A percentile compares a stretch with the other conserved stretches of the same genome.
phyloP scores from a whole-genome alignment of 2,888 invertebrate genomes.

The Holacanthella duospinosa region DNA sequence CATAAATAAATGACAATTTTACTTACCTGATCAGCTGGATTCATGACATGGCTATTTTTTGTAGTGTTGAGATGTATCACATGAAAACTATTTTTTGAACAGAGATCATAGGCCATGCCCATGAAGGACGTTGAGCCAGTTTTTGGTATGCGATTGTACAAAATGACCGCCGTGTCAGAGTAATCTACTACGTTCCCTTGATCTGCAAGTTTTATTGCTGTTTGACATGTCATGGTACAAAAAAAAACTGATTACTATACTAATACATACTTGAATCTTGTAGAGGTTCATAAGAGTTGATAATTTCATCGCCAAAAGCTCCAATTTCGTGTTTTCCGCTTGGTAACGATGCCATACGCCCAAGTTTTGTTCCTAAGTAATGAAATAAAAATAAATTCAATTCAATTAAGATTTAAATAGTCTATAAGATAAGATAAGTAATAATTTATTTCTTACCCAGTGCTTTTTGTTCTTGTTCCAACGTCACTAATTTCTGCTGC shows the following conservation, averaged over 20 bases:
- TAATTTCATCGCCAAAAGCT: not conserved
- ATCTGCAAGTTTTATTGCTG: not conserved
- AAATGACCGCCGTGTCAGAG: slow-evolving; percentile 49
- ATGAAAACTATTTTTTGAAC: slow-evolving; percentile 61
- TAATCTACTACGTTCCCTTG: not conserved
- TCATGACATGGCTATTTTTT: slow-evolving; percentile 89
- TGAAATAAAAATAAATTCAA: not conserved
- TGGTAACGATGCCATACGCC: not conserved
- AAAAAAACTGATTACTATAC: not conserved
- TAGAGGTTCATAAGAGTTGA: not conserved
- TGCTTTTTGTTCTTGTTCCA: slow-evolving; percentile 32
- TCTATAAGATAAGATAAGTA: too few species aligned
- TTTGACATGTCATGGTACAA: not conserved
- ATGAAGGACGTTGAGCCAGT: slow-evolving; percentile 95
- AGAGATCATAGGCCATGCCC: slow-evolving; percentile 77
- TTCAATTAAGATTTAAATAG: not conserved
- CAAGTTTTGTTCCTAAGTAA: not conserved
- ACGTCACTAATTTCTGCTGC: slow-evolving; percentile 33
- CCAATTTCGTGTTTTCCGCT: not conserved
- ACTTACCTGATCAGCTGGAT: slow-evolving; percentile 72
- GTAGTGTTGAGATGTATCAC: slow-evolving; percentile 92
- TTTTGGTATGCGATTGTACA: slow-evolving; percentile 94
- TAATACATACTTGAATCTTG: not conserved
- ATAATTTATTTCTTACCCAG: not conserved
- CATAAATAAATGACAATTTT: too few species aligned